Conservation (phyloP, 92 coral and sea anemone genomes). For the Palythoa heliodiscus region DNA sequence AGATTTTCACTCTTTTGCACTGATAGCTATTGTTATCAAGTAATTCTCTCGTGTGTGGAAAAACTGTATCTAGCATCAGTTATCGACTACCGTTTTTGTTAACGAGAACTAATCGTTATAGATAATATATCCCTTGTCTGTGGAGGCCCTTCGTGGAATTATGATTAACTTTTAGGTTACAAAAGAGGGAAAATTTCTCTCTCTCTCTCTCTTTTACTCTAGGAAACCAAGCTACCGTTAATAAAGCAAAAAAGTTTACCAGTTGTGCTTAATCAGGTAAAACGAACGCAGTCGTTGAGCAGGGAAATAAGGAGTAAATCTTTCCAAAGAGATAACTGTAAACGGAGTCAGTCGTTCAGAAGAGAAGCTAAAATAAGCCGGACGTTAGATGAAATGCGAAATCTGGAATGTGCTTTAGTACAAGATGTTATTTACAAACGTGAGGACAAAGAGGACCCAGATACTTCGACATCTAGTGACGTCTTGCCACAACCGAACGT, state of each 20-base stretch:
- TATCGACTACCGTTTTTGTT: too few species aligned
- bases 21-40: too few species aligned
- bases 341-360: constrained; percentile 36
- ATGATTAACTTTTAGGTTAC: too few species aligned
- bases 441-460: neutral
- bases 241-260: constrained; percentile 39
- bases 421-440: constrained; percentile 8
- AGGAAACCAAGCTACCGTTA: constrained; percentile 29
- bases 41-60: too few species aligned
- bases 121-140: too few species aligned
- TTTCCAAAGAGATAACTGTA: neutral
- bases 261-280: constrained; percentile 32
- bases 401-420: constrained; percentile 25
- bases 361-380: constrained; percentile 24
- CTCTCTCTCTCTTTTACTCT: neutral
- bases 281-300: constrained; percentile 23
- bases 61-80: too few species aligned
- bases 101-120: too few species aligned
- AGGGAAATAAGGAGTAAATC: constrained; percentile 4
- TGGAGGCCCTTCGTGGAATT: too few species aligned
- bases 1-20: too few species aligned
- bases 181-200: too few species aligned
- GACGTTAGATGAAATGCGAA: constrained; percentile 34
- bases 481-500: neutral
- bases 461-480: neutral